These are phyloP conservation scores for Pantelozetes paolii DNA, from an alignment of 2,888 invertebrate genomes.

Conservation along the genomic window DNA sequence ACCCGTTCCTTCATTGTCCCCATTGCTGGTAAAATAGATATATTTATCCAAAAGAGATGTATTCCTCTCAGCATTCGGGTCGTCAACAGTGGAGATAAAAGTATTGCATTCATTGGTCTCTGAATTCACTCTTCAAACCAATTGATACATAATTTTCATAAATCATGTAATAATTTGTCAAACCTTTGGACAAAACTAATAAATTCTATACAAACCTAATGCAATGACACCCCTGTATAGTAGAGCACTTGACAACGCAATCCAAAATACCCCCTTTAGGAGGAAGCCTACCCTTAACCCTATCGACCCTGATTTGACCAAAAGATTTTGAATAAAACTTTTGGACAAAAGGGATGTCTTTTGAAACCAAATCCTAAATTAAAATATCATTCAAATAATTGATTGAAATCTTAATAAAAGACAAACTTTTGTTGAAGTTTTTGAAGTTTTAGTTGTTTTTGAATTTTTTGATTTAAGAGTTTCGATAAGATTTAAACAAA, in stretches of 20 bases:
- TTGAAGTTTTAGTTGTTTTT: neutral
- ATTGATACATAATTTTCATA: neutral
- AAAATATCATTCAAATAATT: neutral
- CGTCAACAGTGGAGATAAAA: neutral
- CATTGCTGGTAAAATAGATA: slow-evolving; percentile 6
- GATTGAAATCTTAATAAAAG: neutral
- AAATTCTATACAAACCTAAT: slow-evolving; percentile 2
- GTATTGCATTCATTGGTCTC: slow-evolving; percentile 20
- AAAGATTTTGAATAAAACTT: slow-evolving; percentile 27
- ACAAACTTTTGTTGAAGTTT: neutral
- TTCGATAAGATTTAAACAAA: neutral
- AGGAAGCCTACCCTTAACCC: neutral
- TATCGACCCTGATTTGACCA: slow-evolving; percentile 14
- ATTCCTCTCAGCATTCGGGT: slow-evolving; percentile 6
- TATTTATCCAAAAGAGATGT: neutral
- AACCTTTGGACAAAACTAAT: neutral
- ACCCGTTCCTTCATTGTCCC: neutral
- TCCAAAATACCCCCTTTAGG: slow-evolving; percentile 5
- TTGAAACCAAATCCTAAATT: neutral
- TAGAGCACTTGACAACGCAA: slow-evolving; percentile 26
- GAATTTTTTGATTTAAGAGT: neutral
- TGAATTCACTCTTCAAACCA: neutral
- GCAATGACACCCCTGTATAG: slow-evolving; percentile 27
- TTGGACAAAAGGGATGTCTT: neutral
- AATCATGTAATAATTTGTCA: neutral